Base-by-base conservation (phyloP, 2,797 vertebrate genomes). In the Botia almorhae region DNA sequence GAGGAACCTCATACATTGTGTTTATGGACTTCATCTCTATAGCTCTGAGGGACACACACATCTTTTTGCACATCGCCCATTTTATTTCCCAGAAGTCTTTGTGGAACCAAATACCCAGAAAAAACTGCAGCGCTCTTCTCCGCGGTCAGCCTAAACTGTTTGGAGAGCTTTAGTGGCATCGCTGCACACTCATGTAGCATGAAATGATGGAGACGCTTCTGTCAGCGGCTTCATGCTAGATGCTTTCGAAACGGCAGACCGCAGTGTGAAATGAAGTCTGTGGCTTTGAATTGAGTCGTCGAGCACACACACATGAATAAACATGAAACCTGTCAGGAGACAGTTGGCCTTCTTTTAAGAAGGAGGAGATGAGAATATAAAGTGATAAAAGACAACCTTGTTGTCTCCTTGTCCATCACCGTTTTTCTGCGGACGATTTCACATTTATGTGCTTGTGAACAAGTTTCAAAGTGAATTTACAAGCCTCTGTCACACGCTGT, bases 391-490 rank as follows among this genome's bases (percentile, higher is more conserved):
- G 86, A 87, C 87, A 90, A 92, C 91, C 91, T 92, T 92, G 88
- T 65, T 85, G 83, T 89, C 89, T 81, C 86, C 83, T 89, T 87
- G 84, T 39, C 63, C 16, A n/a, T 88, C 84, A 23, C 69, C 17
- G 12, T 13, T 13, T 72, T 82, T 71, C 80, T 83, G 85, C 67
- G 69, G 82, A 87, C 89, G 85, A 84, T 89, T 90, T 90, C 90
- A 87, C 87, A 85, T 93, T 93, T 94, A 93, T 90, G 39, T 75
- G 81, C 84, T 88, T 89, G 87, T 89, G 85, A 89, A 87, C 81
- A 76, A 75, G 29, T 83, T 88, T 87, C 80, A 85, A 83, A 85
- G 72, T 63, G 50, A 85, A 92, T 93, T 94, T 92, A 92, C 90
- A 77, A 84, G 80, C 86, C 58, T 76, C 87, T 91, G 87, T 90